These are phyloP conservation scores for Hyla sarda DNA, from an alignment of 2,113 vertebrate species.

Conservation along the genomic window DNA sequence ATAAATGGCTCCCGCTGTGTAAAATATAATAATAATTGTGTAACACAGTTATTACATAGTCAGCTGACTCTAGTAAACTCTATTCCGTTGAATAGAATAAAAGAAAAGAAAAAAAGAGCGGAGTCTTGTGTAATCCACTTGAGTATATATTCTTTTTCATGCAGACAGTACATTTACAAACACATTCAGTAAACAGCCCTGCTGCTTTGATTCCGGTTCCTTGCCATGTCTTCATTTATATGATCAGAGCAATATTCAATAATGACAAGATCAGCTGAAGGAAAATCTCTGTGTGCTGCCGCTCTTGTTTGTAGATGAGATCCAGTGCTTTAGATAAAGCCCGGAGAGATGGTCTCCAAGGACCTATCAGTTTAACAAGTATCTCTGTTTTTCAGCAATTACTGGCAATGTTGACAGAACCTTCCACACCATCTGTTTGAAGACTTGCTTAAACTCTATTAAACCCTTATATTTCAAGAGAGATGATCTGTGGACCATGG, in stretches of 20 bases:
- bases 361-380: constrained; percentile 86
- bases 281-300: neutral
- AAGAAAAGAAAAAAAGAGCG: neutral
- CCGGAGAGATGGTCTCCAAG: constrained; percentile 79
- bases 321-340: constrained; percentile 65
- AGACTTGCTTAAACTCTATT: constrained; percentile 81
- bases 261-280: constrained; percentile 36
- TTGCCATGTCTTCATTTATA: neutral
- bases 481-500: constrained; percentile 84
- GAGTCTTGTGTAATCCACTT: neutral
- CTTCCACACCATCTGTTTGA: constrained; percentile 95
- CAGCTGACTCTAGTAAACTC: neutral
- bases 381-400: constrained; percentile 92
- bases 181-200: constrained; percentile 1
- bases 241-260: constrained; percentile 17
- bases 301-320: constrained; percentile 62
- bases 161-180: neutral
- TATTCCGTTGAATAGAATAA: neutral
- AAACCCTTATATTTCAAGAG: constrained; percentile 92
- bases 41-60: neutral
- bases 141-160: neutral
- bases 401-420: constrained; percentile 89
- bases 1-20: neutral
- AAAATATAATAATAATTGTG: constrained; percentile 11
- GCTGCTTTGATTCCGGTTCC: neutral